Evolutionary conservation across 2,113 vertebrate genomes (phyloP), one percentile per base, ranked within the genome.

Genomic region (Dinomys branickii): DNA sequence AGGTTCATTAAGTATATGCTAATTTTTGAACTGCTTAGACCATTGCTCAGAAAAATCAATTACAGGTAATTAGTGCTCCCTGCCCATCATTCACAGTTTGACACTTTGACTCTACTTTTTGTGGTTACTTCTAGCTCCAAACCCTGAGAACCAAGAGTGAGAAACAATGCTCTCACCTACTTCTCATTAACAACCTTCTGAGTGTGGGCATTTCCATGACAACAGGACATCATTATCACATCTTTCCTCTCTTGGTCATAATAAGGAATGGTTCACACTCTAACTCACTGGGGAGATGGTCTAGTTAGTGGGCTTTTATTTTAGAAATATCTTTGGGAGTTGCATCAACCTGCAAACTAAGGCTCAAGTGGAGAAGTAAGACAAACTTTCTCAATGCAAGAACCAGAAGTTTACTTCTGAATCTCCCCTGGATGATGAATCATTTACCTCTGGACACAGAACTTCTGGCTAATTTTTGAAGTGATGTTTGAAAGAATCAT

Each of bases 351-450:
- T 82, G 33, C 5, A 92, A 92, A 90, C 26, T 77, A 71, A 86
- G 58, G 11, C 22, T 41, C 26, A 24, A 19, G 16, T 44, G 50
- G 13, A 86, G 19, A 93, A 44, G 44, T 50, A 47, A 61, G 52
- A n/a, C 56, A 87, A 94, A 88, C 94, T 91, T 94, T 28, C 47
- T 85, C 86, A 84, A 96, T 91, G 90, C 61, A 96, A 96, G 73
- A 58, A 80, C 2, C 20, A 56, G 94, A 92, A 73, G 59, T 94
- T 97, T 61, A 20, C 54, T 47, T 86, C 35, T n/a, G 63, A 65
- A n/a, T 13, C 38, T 88, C 35, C 16, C 73, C 41, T 41, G n/a
- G 13, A 16, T 14, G 3, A 80, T 73, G 54, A 44, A 33, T 85
- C 41, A 61, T 17, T 80, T 94, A 52, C 47, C 14, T 14, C 41